Conservation (phyloP, 2,113 vertebrate species). For the Periophthalmus modestus region DNA sequence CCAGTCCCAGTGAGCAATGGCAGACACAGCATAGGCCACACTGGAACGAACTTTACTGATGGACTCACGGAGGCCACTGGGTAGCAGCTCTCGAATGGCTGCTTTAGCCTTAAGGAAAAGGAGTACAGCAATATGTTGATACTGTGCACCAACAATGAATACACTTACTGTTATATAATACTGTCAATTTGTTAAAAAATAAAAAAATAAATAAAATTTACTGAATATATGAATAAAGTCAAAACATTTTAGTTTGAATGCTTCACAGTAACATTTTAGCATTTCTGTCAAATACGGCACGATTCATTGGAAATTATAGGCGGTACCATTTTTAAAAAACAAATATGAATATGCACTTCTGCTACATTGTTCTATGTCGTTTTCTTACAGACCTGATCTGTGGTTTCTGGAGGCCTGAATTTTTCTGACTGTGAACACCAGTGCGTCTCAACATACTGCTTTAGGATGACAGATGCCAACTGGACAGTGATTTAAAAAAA, state of each 20-base stretch:
- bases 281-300: too few relatives aligned
- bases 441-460: constrained; percentile 98
- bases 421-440: constrained; percentile 99
- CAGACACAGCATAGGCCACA: constrained; percentile 95
- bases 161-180: too few relatives aligned
- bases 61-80: constrained; percentile 89
- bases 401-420: constrained; percentile 94
- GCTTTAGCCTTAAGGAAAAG: constrained; percentile 84
- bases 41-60: constrained; percentile 99
- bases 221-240: too few relatives aligned
- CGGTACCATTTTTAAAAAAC: too few relatives aligned
- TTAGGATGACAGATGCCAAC: constrained; percentile 96
- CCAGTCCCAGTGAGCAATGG: constrained; percentile 99
- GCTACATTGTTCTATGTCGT: neutral
- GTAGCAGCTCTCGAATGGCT: constrained; percentile 91
- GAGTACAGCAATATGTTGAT: neutral
- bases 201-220: too few relatives aligned
- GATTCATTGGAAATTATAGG: too few relatives aligned
- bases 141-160: neutral
- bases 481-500: constrained; percentile 60
- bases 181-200: too few relatives aligned
- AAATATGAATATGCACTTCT: neutral
- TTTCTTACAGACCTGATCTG: constrained; percentile 85
- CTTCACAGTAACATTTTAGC: too few relatives aligned
- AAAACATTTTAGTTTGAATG: too few relatives aligned